Evolutionary conservation across 2,888 invertebrate species (phyloP).

Genomic region (Cyclophora punctaria): DNA sequence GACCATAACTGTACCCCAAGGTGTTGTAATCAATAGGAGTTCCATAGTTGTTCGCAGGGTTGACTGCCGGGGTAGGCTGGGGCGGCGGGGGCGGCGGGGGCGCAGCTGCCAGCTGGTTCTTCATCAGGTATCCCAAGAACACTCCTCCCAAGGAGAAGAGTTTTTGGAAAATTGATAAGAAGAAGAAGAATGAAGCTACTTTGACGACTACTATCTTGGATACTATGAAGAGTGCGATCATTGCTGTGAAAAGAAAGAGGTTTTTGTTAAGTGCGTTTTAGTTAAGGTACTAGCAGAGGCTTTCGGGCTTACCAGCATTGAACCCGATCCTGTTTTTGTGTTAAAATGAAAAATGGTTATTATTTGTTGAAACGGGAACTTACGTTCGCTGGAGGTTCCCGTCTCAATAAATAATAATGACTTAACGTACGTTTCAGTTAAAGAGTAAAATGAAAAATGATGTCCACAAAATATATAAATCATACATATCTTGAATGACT

Average conservation of each 20-base stretch:
- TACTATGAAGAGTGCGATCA: slow-evolving; percentile 46
- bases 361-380: too few species aligned
- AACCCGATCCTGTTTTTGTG: too few species aligned
- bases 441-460: too few species aligned
- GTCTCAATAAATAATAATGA: too few species aligned
- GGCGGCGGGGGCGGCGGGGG: slow-evolving; percentile 1
- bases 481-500: too few species aligned
- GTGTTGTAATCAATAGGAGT: slow-evolving; percentile 58
- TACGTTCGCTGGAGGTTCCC: too few species aligned
- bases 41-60: slow-evolving; percentile 33
- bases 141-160: slow-evolving; percentile 50
- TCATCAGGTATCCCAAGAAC: slow-evolving; percentile 52
- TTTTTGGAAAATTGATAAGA: slow-evolving; percentile 62
- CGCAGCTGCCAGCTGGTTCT: slow-evolving; percentile 25
- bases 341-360: too few species aligned
- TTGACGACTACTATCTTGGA: slow-evolving; percentile 57
- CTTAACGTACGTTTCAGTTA: too few species aligned
- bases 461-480: too few species aligned
- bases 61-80: slow-evolving; percentile 16
- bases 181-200: slow-evolving; percentile 47
- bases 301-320: too few species aligned
- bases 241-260: slow-evolving; percentile 25
- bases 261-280: too few species aligned
- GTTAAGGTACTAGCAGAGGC: too few species aligned
- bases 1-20: slow-evolving; percentile 60